Percentiles rank a stretch among this genome's conserved stretches.
phyloP scores from a whole-genome alignment of 2,113 vertebrate genomes.

The Percopsis transmontana region DNA sequence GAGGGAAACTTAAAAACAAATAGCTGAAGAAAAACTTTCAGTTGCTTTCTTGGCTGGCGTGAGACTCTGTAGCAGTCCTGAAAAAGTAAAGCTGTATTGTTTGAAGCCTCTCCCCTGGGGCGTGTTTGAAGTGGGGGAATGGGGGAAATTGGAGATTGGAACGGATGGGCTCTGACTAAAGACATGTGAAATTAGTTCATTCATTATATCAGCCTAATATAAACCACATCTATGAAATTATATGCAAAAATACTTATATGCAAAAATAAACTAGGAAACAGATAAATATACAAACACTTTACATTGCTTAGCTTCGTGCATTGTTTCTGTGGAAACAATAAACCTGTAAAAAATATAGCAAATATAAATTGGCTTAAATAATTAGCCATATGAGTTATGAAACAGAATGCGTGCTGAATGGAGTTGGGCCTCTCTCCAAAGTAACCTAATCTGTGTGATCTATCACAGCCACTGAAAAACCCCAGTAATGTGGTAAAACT shows the following conservation, averaged over 20 bases:
- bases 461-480: conserved; percentile 33
- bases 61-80: conserved; percentile 49
- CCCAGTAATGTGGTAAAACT: conserved; percentile 31
- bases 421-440: conserved; percentile 16
- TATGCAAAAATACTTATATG: no score
- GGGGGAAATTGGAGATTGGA: conserved; percentile 33
- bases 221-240: neutral
- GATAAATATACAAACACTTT: neutral
- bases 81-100: conserved; percentile 48
- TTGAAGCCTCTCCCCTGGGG: conserved; percentile 57
- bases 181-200: conserved; percentile 45
- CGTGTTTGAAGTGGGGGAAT: conserved; percentile 51
- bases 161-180: conserved; percentile 47
- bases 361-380: conserved; percentile 31
- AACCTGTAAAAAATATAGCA: conserved; percentile 10
- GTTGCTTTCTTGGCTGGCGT: conserved; percentile 53
- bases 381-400: conserved; percentile 12
- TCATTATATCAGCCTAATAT: conserved; percentile 23
- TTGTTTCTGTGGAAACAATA: conserved; percentile 1
- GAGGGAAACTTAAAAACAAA: conserved; percentile 61
- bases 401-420: neutral
- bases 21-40: conserved; percentile 54
- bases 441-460: conserved; percentile 15
- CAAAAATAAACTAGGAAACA: no score
- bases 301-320: neutral